Conservation (phyloP, 2,797 vertebrate species). For the Vipera ursinii region DNA sequence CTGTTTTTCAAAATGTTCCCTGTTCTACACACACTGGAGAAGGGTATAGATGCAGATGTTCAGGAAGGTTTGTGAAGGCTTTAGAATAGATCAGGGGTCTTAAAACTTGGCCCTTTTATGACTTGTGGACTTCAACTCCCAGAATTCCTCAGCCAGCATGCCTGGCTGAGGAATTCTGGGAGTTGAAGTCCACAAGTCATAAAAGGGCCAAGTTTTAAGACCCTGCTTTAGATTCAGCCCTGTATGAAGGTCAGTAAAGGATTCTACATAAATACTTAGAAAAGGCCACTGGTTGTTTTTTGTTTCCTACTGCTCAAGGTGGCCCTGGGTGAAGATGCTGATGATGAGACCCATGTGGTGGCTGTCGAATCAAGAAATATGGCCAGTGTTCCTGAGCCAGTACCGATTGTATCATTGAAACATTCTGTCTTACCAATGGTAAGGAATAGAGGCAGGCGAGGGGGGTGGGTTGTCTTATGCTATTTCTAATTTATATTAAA, state of each 20-base stretch:
- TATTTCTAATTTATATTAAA: background rate
- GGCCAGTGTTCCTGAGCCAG: background rate
- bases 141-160: no score
- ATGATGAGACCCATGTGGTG: constrained; percentile 69
- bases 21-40: background rate
- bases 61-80: background rate
- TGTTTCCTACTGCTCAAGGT: constrained; percentile 45
- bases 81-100: no score
- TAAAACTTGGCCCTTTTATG: no score
- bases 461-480: background rate
- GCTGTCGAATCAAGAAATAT: constrained; percentile 51
- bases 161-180: no score
- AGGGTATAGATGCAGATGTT: background rate
- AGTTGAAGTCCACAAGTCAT: no score
- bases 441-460: background rate
- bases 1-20: background rate
- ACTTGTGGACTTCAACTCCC: no score
- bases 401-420: constrained; percentile 63
- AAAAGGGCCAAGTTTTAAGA: no score
- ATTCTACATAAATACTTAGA: background rate
- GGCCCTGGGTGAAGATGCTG: constrained; percentile 62
- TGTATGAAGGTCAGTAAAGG: background rate
- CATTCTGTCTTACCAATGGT: constrained; percentile 67
- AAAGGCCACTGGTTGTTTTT: no score
- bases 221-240: background rate